Evolutionary conservation across 1,140 invertebrate species (phyloP).

Genomic region (Ceratitis capitata): DNA sequence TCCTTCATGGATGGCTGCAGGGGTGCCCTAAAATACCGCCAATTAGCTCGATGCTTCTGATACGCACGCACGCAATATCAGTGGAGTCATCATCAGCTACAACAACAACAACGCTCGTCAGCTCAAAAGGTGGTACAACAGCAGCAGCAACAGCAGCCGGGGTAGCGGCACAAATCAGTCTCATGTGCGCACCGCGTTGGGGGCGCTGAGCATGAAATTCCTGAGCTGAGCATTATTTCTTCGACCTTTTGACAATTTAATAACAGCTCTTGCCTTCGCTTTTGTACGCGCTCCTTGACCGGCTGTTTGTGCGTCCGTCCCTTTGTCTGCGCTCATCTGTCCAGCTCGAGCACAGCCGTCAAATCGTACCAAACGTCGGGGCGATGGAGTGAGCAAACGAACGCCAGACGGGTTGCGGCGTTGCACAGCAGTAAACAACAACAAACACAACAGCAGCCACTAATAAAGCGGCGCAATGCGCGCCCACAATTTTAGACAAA

Average conservation of each 20-base stretch:
- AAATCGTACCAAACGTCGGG: not conserved
- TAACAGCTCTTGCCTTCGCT: constrained; percentile 53
- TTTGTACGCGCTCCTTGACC: constrained; percentile 14
- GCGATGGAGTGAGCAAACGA: not conserved
- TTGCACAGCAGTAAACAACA: not conserved
- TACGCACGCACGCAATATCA: constrained; percentile 51
- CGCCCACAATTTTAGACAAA: constrained; percentile 41
- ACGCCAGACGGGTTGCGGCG: not conserved
- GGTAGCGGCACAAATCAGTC: constrained; percentile 26
- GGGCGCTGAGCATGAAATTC: constrained; percentile 39
- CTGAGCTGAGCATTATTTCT: constrained; percentile 49
- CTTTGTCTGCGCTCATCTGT: constrained; percentile 31
- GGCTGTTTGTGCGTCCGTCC: no score
- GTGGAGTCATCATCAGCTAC: not conserved
- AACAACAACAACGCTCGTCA: constrained; percentile 6
- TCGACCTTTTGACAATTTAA: constrained; percentile 65
- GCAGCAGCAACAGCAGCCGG: not conserved
- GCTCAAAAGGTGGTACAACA: not conserved
- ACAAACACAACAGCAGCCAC: not conserved
- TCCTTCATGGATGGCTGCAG: not conserved
- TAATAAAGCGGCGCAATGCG: not conserved
- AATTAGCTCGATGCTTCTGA: constrained; percentile 65
- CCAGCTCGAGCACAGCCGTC: constrained; percentile 35
- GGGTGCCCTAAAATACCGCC: constrained; percentile 48
- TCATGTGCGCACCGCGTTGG: not conserved